These are phyloP conservation scores for Thaumatotibia leucotreta DNA, from an alignment of 1,140 invertebrate species.

Conservation along the genomic window DNA sequence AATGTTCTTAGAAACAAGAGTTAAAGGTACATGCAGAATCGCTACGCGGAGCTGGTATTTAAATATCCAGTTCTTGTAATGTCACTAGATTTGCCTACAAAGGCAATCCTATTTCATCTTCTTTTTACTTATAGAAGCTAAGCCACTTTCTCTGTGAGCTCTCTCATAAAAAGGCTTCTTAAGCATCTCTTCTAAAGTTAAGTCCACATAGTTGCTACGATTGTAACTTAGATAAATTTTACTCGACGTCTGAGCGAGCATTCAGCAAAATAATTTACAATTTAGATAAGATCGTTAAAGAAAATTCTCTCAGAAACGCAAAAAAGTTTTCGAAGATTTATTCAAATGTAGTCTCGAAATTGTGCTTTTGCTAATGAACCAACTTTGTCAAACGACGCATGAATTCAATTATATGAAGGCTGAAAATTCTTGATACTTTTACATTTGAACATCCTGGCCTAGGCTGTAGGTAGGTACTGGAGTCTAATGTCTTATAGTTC, in stretches of 20 bases:
- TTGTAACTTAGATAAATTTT: not conserved
- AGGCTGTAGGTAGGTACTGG: not conserved
- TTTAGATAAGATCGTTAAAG: not conserved
- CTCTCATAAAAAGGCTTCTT: too few relatives aligned
- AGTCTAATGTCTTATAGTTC: not conserved
- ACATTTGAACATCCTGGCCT: not conserved
- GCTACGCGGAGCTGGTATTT: not conserved
- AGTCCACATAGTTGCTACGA: not conserved
- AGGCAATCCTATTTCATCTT: not conserved
- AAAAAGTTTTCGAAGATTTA: not conserved
- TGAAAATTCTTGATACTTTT: not conserved
- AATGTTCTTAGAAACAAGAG: slow-evolving; percentile 33
- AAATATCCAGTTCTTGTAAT: not conserved
- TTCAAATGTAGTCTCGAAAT: not conserved
- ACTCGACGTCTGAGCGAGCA: not conserved
- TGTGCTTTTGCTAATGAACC: not conserved
- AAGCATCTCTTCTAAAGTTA: too few relatives aligned
- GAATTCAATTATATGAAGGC: not conserved
- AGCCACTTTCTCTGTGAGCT: too few relatives aligned
- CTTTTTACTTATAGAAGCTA: not conserved
- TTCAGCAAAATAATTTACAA: slow-evolving; percentile 8
- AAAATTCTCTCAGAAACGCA: not conserved
- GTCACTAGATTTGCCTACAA: not conserved
- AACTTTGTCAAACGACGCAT: not conserved
- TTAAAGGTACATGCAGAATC: slow-evolving; percentile 6